These are phyloP conservation scores for Parambassis ranga DNA, from an alignment of 2,797 vertebrate species.

Conservation along the genomic window DNA sequence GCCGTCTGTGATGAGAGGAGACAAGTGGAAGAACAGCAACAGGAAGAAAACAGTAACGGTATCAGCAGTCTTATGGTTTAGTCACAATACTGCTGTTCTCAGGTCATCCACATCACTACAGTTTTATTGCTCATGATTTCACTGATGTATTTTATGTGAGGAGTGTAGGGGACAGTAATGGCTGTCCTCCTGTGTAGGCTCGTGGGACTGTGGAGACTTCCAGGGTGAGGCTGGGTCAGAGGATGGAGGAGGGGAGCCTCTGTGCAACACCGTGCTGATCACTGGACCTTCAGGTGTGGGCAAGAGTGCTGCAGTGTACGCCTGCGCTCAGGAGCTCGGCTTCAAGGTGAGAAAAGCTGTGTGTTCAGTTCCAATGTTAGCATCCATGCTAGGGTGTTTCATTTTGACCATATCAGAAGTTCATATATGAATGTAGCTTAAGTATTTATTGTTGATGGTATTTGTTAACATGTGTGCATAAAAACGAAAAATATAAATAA, in stretches of 20 bases:
- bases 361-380: not conserved
- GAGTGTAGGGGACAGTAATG: not conserved
- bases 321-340: slow-evolving; percentile 92
- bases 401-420: not conserved
- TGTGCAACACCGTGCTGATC: slow-evolving; percentile 88
- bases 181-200: slow-evolving; percentile 70
- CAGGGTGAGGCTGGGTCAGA: slow-evolving; percentile 74
- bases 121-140: too few relatives aligned
- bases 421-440: too few relatives aligned
- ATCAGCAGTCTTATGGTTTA: not conserved
- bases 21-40: slow-evolving; percentile 75
- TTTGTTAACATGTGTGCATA: too few relatives aligned
- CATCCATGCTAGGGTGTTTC: not conserved
- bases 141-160: too few relatives aligned
- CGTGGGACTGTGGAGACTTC: slow-evolving; percentile 84
- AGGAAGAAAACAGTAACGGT: slow-evolving; percentile 66
- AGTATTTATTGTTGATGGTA: too few relatives aligned
- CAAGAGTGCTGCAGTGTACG: slow-evolving; percentile 93
- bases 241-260: slow-evolving; percentile 61
- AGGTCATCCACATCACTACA: not conserved
- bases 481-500: too few relatives aligned
- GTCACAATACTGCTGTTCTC: too few relatives aligned
- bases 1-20: slow-evolving; percentile 84
- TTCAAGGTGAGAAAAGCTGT: slow-evolving; percentile 88
- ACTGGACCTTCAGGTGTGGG: slow-evolving; percentile 89